Conservation (phyloP, 2,797 vertebrate genomes). For the Coendou prehensilis region DNA sequence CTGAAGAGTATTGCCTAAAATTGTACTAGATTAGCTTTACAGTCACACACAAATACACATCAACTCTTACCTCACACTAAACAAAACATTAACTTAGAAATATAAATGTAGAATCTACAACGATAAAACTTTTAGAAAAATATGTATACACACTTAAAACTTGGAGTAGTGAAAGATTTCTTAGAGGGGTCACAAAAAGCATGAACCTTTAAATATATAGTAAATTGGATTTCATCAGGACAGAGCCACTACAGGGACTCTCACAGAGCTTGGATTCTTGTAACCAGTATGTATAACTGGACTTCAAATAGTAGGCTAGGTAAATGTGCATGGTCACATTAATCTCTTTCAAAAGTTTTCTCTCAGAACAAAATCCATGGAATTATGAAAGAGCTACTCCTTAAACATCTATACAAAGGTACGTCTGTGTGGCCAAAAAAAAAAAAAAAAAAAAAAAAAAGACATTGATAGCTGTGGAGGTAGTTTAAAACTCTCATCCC, state of each 20-base stretch:
- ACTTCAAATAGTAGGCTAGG: background rate
- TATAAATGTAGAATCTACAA: background rate
- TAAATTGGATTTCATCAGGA: background rate
- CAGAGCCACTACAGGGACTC: background rate
- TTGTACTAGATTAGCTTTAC: background rate
- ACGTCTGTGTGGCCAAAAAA: background rate
- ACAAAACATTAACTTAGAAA: background rate
- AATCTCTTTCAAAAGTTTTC: background rate
- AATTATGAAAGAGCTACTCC: background rate
- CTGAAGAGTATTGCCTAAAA: constrained; percentile 32
- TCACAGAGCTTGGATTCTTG: background rate
- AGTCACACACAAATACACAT: background rate
- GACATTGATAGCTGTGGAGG: background rate
- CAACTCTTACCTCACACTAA: background rate
- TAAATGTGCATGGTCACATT: background rate
- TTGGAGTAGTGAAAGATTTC: background rate
- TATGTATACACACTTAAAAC: background rate
- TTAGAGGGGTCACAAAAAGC: background rate
- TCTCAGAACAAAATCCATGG: background rate
- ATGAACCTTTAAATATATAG: background rate
- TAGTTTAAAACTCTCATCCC: background rate
- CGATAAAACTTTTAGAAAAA: background rate
- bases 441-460: background rate
- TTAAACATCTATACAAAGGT: background rate
- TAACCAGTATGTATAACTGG: background rate